These are phyloP conservation scores for Rutpela maculata DNA, from an alignment of 2,888 invertebrate genomes.

Conservation along the genomic window DNA sequence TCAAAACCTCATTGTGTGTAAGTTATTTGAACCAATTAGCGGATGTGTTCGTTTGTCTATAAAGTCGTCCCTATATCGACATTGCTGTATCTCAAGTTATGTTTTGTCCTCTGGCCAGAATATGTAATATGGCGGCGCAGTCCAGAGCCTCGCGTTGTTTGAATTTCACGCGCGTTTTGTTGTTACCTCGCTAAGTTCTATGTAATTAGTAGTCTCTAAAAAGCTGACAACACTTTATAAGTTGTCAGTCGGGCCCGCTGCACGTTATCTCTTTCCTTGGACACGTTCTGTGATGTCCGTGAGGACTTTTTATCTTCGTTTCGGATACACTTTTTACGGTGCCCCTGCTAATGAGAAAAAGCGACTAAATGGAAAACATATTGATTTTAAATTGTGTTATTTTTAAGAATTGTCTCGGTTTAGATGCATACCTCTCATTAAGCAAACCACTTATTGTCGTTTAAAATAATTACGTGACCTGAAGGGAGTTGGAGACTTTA, in stretches of 20 bases:
- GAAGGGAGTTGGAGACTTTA: too few species aligned
- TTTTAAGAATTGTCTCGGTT: not conserved
- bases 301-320: slow-evolving; percentile 54
- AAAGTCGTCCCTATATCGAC: slow-evolving; percentile 49
- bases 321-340: slow-evolving; percentile 49
- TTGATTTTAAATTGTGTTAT: not conserved
- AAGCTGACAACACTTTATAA: slow-evolving; percentile 66
- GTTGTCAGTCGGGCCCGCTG: slow-evolving; percentile 62
- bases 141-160: slow-evolving; percentile 54
- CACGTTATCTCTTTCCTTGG: slow-evolving; percentile 58
- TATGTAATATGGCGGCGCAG: slow-evolving; percentile 45
- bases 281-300: slow-evolving; percentile 56
- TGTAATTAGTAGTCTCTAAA: slow-evolving; percentile 66
- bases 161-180: slow-evolving; percentile 60
- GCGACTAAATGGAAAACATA: slow-evolving; percentile 25
- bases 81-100: slow-evolving; percentile 15
- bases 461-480: too few species aligned
- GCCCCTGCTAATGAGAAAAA: slow-evolving; percentile 56
- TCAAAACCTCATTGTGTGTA: slow-evolving; percentile 7
- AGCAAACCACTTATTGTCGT: too few species aligned
- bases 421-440: not conserved
- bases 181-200: slow-evolving; percentile 54
- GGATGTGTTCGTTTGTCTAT: slow-evolving; percentile 51
- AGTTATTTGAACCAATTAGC: slow-evolving; percentile 54
- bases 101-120: slow-evolving; percentile 42